Evolutionary conservation across 2,797 vertebrate species (phyloP).

Genomic region (Orientallactaga sibirica): DNA sequence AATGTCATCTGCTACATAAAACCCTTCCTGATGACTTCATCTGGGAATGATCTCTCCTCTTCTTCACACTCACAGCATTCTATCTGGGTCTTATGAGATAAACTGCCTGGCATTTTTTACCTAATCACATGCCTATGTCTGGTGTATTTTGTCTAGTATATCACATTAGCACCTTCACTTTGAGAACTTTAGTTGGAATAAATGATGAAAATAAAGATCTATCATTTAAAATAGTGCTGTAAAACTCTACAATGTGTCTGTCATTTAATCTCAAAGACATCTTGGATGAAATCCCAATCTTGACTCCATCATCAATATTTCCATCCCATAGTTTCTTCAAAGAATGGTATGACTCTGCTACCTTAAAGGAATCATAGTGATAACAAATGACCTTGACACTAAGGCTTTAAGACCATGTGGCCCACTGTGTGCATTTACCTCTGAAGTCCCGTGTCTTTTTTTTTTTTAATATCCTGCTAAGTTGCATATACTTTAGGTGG

Average conservation of each 20-base stretch:
- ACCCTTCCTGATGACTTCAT: background rate
- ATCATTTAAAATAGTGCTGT: background rate
- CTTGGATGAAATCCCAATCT: background rate
- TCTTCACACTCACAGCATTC: background rate
- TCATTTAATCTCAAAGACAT: slow-evolving; percentile 30
- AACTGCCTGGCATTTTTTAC: background rate
- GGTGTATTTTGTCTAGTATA: background rate
- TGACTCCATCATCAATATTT: background rate
- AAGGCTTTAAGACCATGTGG: background rate
- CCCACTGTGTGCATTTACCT: background rate
- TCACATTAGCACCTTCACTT: background rate
- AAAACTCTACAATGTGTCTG: background rate
- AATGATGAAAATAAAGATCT: background rate
- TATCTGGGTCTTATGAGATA: background rate
- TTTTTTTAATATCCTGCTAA: background rate
- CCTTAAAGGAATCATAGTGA: background rate
- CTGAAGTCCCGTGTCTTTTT: slow-evolving; percentile 14
- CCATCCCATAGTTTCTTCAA: background rate
- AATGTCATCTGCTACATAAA: background rate
- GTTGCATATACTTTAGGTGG: background rate
- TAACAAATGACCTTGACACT: background rate
- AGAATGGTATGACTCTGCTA: background rate
- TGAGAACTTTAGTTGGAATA: background rate
- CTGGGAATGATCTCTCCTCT: background rate
- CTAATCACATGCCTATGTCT: background rate